Evolutionary conservation across 2,113 vertebrate genomes (phyloP).

Genomic region (Anhinga anhinga): DNA sequence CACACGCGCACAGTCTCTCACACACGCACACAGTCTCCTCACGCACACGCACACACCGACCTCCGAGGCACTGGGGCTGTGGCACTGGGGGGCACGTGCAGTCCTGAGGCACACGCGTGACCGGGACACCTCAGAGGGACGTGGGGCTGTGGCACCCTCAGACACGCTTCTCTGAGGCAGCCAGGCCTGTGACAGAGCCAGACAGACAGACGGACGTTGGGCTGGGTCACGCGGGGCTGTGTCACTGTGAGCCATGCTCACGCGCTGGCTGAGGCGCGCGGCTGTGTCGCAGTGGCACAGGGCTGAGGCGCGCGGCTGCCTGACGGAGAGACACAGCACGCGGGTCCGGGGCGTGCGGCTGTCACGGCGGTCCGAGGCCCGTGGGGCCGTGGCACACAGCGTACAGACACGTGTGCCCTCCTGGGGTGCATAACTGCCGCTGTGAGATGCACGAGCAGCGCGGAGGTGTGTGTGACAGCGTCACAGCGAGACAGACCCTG

Average conservation of each 20-base stretch:
- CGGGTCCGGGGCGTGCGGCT: accelerated
- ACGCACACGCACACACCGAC: not conserved
- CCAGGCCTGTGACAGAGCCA: not conserved
- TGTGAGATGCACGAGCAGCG: not conserved
- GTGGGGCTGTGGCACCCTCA: accelerated
- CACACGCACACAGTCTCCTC: no score
- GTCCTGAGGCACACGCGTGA: accelerated
- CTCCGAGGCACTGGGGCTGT: accelerated
- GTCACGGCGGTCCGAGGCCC: accelerated
- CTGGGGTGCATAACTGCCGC: not conserved
- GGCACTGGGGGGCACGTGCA: accelerated
- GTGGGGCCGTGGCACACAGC: accelerated
- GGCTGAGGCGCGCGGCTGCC: not conserved
- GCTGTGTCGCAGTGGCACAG: not conserved
- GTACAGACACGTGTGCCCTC: accelerated
- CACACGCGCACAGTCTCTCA: no score
- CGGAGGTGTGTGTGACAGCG: not conserved
- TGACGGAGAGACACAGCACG: no score
- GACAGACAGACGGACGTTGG: not conserved
- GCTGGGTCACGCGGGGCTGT: not conserved
- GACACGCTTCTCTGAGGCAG: accelerated
- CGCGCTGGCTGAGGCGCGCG: accelerated
- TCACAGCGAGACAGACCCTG: not conserved
- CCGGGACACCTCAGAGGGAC: not conserved
- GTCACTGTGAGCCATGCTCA: accelerated